Evolutionary conservation across 1,140 invertebrate species (phyloP).

Genomic region (Dreissena polymorpha): DNA sequence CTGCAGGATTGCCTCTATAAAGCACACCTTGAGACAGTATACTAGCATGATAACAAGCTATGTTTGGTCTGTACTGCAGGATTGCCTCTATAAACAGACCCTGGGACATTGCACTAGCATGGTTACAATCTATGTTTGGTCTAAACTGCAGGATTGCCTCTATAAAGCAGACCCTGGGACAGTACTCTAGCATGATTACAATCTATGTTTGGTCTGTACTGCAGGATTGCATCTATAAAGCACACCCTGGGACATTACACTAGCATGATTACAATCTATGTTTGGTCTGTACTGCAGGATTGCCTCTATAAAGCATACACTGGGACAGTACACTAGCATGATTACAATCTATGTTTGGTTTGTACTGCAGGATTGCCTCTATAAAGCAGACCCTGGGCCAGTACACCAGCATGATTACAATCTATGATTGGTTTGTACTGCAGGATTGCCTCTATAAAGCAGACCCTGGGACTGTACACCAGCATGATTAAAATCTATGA

Average conservation of each 20-base stretch:
- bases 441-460: conserved; percentile 88
- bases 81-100: conserved; percentile 89
- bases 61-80: conserved; percentile 48
- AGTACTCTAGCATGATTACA: conserved; percentile 79
- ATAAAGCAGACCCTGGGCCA: conserved; percentile 88
- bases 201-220: neutral
- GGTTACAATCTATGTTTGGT: too few relatives aligned
- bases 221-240: conserved; percentile 87
- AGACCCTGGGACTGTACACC: conserved; percentile 85
- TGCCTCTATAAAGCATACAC: conserved; percentile 87
- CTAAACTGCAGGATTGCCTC: conserved; percentile 83
- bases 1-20: conserved; percentile 86
- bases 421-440: conserved; percentile 38
- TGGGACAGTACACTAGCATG: conserved; percentile 83
- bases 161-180: conserved; percentile 87
- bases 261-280: too few relatives aligned
- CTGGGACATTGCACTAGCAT: conserved; percentile 83
- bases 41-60: conserved; percentile 50
- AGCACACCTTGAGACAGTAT: conserved; percentile 87
- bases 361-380: conserved; percentile 83
- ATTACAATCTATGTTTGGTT: too few relatives aligned
- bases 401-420: conserved; percentile 86
- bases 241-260: conserved; percentile 86
- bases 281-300: conserved; percentile 77
- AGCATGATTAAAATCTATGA: too few relatives aligned